Evolutionary conservation across 2,113 vertebrate species (phyloP).

Genomic region (Petroica traversi): DNA sequence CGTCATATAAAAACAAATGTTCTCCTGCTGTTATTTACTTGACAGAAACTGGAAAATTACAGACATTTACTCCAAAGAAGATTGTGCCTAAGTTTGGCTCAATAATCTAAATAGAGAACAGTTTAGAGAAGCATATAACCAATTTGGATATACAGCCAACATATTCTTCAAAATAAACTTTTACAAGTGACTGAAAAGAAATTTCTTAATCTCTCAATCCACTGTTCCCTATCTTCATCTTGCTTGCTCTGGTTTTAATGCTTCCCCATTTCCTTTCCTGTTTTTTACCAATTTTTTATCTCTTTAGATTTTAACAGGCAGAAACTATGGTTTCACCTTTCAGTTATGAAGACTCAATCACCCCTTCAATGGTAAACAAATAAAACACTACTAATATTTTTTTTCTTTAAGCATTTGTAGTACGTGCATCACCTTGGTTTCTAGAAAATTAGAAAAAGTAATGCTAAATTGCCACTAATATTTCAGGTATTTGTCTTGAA

Average conservation of each 20-base stretch:
- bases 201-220: neutral
- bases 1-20: constrained; percentile 44
- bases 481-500: neutral
- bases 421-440: neutral
- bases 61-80: constrained; percentile 32
- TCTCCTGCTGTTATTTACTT: constrained; percentile 62
- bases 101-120: neutral
- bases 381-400: neutral
- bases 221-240: neutral
- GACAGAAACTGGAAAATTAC: constrained; percentile 48
- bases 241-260: neutral
- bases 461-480: neutral
- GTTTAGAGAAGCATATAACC: constrained; percentile 18
- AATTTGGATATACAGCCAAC: neutral
- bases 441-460: neutral
- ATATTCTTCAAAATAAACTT: neutral
- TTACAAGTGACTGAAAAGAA: neutral
- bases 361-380: neutral
- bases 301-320: neutral
- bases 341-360: neutral
- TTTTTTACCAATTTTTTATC: neutral
- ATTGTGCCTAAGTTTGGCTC: constrained; percentile 9
- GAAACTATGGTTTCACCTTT: neutral
- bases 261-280: neutral
- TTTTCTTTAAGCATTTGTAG: neutral